These are phyloP conservation scores for Rhea americana DNA, from an alignment of 2,113 vertebrate genomes.

Conservation along the genomic window DNA sequence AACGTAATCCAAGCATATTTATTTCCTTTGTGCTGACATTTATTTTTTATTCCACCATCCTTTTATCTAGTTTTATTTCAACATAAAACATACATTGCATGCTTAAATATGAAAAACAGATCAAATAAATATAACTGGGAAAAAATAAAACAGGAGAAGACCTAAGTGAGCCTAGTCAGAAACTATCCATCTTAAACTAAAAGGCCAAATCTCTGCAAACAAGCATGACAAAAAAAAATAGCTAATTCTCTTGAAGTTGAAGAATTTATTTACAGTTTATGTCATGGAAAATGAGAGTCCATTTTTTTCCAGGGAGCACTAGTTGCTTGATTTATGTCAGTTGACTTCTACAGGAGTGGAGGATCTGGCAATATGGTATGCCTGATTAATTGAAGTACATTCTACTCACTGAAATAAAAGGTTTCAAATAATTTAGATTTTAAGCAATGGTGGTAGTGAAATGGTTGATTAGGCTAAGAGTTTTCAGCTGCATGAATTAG, in stretches of 20 bases:
- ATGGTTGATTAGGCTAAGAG: background rate
- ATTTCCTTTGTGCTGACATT: background rate
- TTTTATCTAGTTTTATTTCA: background rate
- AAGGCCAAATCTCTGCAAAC: background rate
- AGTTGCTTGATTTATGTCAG: background rate
- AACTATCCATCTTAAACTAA: background rate
- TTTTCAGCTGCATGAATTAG: background rate
- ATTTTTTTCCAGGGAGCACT: background rate
- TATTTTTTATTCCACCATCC: background rate
- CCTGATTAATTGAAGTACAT: background rate
- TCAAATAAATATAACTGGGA: background rate
- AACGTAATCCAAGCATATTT: background rate
- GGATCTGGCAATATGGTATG: background rate
- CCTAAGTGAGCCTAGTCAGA: background rate
- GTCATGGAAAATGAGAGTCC: background rate
- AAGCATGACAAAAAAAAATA: background rate
- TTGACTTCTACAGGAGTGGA: background rate
- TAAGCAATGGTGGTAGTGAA: background rate
- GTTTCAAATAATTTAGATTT: background rate
- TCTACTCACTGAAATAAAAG: background rate
- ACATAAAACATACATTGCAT: background rate
- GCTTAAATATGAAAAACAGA: background rate
- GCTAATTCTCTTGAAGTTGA: background rate
- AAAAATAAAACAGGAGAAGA: background rate
- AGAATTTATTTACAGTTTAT: background rate